Evolutionary conservation across 1,140 invertebrate species (phyloP), one percentile per base, ranked within the genome.

Genomic region (Agrypnia vestita): DNA sequence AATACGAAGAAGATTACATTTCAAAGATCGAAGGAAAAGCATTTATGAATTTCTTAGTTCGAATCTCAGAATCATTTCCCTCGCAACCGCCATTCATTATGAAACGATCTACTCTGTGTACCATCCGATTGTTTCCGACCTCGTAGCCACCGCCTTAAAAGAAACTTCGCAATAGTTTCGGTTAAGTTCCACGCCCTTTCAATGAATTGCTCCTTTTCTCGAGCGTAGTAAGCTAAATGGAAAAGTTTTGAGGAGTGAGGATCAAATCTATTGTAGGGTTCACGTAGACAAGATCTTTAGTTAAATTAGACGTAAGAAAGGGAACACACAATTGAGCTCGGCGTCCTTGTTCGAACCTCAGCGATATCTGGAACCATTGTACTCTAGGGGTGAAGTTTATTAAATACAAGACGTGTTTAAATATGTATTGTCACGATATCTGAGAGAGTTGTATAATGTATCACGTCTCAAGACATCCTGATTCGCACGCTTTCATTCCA

Each of bases 241-340:
- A n/a, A 64, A 43, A n/a, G 19, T 19, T 25, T 35, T 19, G 13
- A 8, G 46, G 15, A 12, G 61, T 64, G 49, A 59, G 35, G 62
- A 77, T 51, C 61, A 47, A 55, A 21, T 49, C 75, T 77, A 77
- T 77, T 77, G 75, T 77, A 64, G 75, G 47, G 61, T 61, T 64
- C 61, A 64, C 61, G 13, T 64, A 61, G 75, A 77, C 75, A 49
- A 17, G 75, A 77, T 77, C 75, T 51, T 77, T 64, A 77, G 75
- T 77, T 77, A 64, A 77, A 77, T 77, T 67, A 67, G 75, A 64
- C 44, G 49, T 61, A 67, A 51, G 75, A 77, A 67, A 53, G 25
- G 75, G 62, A 43, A 51, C 49, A 49, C 59, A 59, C 53, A 56
- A 46, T 59, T 76, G 53, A 46, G 35, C 53, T 43, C 15, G 59